phyloP scores from a whole-genome alignment of 2,888 invertebrate species.

The Diachrysia chrysitis region DNA sequence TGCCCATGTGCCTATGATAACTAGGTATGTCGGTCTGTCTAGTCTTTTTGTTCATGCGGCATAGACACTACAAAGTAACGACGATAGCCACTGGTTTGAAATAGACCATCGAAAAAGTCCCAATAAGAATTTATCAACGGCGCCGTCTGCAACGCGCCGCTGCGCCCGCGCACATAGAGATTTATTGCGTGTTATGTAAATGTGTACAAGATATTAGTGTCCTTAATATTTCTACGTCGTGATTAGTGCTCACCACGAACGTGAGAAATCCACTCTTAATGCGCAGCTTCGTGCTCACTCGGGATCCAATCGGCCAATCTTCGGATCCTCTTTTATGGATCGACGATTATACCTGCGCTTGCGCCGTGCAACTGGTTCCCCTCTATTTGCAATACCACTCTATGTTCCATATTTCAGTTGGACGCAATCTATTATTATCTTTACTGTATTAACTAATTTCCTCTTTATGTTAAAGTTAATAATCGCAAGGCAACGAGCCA shows the following conservation, averaged over 20 bases:
- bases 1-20: neutral
- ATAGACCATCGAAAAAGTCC: constrained; percentile 78
- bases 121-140: constrained; percentile 83
- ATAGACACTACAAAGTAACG: constrained; percentile 40
- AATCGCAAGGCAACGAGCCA: constrained; percentile 81
- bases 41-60: constrained; percentile 4
- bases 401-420: constrained; percentile 41
- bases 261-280: constrained; percentile 79
- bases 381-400: constrained; percentile 55
- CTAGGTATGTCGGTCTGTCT: neutral
- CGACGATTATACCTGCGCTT: constrained; percentile 61
- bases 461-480: constrained; percentile 72
- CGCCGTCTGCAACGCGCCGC: constrained; percentile 73
- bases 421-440: constrained; percentile 51
- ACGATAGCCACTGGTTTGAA: constrained; percentile 66
- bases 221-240: constrained; percentile 87
- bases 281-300: constrained; percentile 70
- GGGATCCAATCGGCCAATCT: constrained; percentile 75
- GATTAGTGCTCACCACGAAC: constrained; percentile 79
- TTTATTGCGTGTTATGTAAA: constrained; percentile 88
- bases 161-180: constrained; percentile 72
- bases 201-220: constrained; percentile 87
- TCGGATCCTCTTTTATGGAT: constrained; percentile 75
- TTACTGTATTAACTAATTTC: constrained; percentile 63
- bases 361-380: constrained; percentile 57